These are phyloP conservation scores for Misgurnus mizolepis DNA, from an alignment of 2,113 vertebrate genomes.

Conservation along the genomic window DNA sequence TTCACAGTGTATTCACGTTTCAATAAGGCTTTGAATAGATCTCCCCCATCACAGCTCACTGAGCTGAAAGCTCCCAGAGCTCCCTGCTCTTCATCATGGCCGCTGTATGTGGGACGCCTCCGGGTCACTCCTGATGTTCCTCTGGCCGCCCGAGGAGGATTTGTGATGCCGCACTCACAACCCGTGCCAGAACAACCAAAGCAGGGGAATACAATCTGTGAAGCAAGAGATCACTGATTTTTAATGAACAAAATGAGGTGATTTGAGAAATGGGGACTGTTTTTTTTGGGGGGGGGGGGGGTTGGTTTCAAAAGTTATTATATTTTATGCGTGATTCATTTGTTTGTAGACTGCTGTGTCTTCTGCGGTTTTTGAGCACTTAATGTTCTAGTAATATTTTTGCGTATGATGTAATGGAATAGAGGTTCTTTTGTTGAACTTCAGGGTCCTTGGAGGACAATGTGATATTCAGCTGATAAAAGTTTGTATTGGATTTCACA, in stretches of 20 bases:
- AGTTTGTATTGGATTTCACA: constrained; percentile 9
- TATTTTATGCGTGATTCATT: constrained; percentile 4
- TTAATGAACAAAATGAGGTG: constrained; percentile 55
- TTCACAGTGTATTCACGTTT: constrained; percentile 65
- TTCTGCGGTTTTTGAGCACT: constrained; percentile 33
- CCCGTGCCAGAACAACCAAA: constrained; percentile 54
- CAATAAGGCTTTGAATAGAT: constrained; percentile 63
- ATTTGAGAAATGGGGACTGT: neutral
- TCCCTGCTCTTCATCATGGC: constrained; percentile 64
- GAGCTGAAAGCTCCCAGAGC: constrained; percentile 62
- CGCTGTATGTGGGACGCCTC: constrained; percentile 62
- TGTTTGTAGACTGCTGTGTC: neutral
- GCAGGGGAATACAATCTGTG: constrained; percentile 61
- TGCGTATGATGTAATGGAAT: constrained; percentile 37
- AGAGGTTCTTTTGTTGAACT: constrained; percentile 44
- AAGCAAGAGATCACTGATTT: constrained; percentile 65
- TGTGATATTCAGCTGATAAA: constrained; percentile 50
- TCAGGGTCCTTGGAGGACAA: constrained; percentile 34
- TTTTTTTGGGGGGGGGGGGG: neutral
- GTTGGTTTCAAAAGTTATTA: constrained; percentile 51
- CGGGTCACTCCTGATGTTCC: constrained; percentile 68
- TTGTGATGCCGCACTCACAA: constrained; percentile 53
- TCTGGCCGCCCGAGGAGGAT: constrained; percentile 60
- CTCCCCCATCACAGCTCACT: constrained; percentile 58
- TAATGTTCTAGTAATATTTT: constrained; percentile 35